Percentiles rank a stretch among this genome's conserved stretches.
Evolutionary conservation across 2,113 vertebrate species (phyloP).

Genomic region (Tor tambroides): DNA sequence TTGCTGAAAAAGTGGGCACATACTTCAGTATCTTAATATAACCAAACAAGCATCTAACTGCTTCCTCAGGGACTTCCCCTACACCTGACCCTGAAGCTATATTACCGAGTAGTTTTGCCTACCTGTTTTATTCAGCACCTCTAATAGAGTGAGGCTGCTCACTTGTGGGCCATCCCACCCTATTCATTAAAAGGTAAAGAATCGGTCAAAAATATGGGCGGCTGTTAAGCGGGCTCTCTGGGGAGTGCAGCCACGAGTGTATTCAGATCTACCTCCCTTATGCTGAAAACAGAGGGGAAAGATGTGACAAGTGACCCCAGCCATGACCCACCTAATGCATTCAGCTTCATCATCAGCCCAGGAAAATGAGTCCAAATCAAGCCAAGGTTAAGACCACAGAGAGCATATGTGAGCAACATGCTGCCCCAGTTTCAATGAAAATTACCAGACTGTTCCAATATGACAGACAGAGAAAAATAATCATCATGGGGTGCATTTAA

Average conservation of each 20-base stretch:
- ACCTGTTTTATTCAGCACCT: constrained; percentile 28
- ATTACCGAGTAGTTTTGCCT: constrained; percentile 38
- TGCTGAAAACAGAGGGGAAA: constrained; percentile 50
- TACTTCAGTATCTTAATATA: not conserved
- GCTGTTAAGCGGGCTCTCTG: constrained; percentile 46
- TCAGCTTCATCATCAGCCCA: constrained; percentile 49
- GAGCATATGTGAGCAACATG: constrained; percentile 35
- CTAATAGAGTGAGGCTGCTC: constrained; percentile 44
- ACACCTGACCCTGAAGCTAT: constrained; percentile 48
- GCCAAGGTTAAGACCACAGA: constrained; percentile 28
- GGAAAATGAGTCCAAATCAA: constrained; percentile 34
- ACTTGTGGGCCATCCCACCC: constrained; percentile 39
- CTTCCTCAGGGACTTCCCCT: constrained; percentile 66
- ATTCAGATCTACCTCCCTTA: constrained; percentile 43
- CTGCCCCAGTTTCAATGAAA: constrained; percentile 37
- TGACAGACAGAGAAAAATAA: constrained; percentile 25
- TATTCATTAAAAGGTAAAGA: constrained; percentile 55
- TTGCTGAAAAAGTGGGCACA: not conserved
- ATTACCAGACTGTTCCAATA: constrained; percentile 38
- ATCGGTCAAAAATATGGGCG: constrained; percentile 49
- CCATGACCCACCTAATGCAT: constrained; percentile 44
- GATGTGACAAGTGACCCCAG: constrained; percentile 43
- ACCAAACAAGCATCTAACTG: constrained; percentile 42
- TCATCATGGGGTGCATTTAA: not conserved
- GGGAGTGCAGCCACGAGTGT: constrained; percentile 38